phyloP scores from a whole-genome alignment of 1,140 invertebrate species.

The Manduca sexta region DNA sequence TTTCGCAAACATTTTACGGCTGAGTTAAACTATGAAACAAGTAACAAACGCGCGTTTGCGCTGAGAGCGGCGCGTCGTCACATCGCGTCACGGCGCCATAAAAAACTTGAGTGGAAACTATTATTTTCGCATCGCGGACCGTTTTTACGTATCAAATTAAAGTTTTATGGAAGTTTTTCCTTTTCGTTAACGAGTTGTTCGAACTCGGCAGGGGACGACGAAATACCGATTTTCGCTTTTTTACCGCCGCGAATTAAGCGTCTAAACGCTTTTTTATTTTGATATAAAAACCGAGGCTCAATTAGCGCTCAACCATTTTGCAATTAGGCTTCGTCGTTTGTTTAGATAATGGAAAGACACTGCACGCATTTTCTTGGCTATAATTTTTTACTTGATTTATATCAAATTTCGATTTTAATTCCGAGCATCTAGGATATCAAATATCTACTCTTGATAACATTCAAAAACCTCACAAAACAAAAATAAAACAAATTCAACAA shows the following conservation, averaged over 20 bases:
- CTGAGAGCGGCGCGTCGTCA: conserved; percentile 7
- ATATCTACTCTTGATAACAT: too few species aligned
- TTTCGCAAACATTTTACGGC: not conserved
- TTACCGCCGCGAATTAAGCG: conserved; percentile 11
- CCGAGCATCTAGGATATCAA: too few species aligned
- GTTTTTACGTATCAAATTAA: conserved; percentile 21
- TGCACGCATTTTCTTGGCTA: too few species aligned
- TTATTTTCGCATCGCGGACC: conserved; percentile 17
- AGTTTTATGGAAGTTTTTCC: conserved; percentile 15
- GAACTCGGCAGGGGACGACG: conserved; percentile 7
- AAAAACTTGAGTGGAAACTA: conserved; percentile 16
- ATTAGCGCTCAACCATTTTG: too few species aligned
- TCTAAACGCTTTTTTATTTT: conserved; percentile 5
- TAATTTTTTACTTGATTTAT: too few species aligned
- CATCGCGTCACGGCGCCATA: conserved; percentile 8
- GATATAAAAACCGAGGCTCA: not conserved
- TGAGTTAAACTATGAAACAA: not conserved
- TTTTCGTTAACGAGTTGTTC: conserved; percentile 18
- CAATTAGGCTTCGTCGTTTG: too few species aligned
- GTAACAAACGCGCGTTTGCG: not conserved
- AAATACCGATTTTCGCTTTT: conserved; percentile 13
- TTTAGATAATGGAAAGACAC: too few species aligned
- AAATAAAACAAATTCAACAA: too few species aligned
- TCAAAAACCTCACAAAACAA: too few species aligned
- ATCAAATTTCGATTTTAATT: too few species aligned